A percentile compares a stretch with the other conserved stretches of the same genome.
Evolutionary conservation across 2,797 vertebrate species (phyloP).

Genomic region (Rhynchonycteris naso): DNA sequence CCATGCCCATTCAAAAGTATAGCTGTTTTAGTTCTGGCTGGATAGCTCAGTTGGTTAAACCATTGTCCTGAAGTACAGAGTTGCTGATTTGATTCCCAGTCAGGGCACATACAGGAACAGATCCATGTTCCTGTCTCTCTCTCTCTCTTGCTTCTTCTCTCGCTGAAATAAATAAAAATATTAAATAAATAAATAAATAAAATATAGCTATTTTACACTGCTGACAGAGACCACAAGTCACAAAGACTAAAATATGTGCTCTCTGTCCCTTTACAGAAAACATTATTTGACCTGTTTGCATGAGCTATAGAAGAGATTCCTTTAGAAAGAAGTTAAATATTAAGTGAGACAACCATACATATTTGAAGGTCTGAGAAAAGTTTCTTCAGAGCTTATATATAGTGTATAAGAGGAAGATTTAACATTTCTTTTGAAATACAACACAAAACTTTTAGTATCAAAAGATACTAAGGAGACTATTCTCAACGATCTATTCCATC

Average conservation of each 20-base stretch:
- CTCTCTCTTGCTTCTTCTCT: too few species aligned
- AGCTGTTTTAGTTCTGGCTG: not conserved
- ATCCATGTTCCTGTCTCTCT: too few species aligned
- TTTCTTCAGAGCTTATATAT: not conserved
- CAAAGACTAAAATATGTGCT: not conserved
- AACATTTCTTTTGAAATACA: not conserved
- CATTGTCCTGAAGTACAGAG: too few species aligned
- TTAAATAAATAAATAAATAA: too few species aligned
- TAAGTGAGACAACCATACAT: not conserved
- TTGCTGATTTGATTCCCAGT: too few species aligned
- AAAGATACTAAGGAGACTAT: not conserved
- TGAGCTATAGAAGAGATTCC: not conserved
- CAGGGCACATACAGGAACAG: too few species aligned
- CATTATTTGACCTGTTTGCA: not conserved
- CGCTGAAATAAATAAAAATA: too few species aligned
- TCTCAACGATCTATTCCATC: not conserved
- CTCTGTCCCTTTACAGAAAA: not conserved
- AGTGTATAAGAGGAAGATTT: not conserved
- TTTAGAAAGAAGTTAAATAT: not conserved
- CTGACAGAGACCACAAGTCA: not conserved
- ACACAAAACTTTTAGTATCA: not conserved
- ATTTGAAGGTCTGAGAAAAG: not conserved
- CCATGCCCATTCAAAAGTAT: rapidly evolving
- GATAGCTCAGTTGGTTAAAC: too few species aligned
- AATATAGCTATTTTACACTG: not conserved